These are phyloP conservation scores for Coregonus clupeaformis DNA, from an alignment of 2,113 vertebrate species.

Conservation along the genomic window DNA sequence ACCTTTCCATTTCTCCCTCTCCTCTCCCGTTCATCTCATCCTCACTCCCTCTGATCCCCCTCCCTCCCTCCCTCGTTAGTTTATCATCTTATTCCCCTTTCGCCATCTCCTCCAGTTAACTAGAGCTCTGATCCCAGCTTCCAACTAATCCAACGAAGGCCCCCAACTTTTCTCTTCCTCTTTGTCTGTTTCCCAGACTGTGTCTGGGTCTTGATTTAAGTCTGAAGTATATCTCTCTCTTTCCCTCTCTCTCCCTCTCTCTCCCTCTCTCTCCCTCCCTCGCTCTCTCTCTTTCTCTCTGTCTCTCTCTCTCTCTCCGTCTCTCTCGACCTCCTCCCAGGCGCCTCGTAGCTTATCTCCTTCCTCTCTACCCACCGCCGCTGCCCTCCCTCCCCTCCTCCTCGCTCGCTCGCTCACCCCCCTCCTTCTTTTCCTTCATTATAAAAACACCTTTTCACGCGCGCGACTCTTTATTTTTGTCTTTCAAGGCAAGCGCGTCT, in stretches of 20 bases:
- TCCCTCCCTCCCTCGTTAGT: conserved; percentile 1
- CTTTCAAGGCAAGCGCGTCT: background rate
- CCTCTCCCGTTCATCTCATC: conserved; percentile 23
- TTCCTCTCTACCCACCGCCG: background rate
- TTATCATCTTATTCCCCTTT: background rate
- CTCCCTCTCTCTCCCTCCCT: no score
- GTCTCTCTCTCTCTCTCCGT: background rate
- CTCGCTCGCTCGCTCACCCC: background rate
- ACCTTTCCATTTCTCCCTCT: conserved; percentile 14
- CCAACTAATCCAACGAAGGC: background rate
- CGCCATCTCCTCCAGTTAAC: conserved; percentile 36
- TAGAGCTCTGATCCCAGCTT: conserved; percentile 28
- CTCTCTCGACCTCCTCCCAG: background rate
- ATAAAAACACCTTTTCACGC: background rate
- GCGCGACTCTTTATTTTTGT: background rate
- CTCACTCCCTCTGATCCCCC: background rate
- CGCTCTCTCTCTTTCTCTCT: no score
- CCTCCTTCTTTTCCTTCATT: background rate
- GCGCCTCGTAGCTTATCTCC: no score
- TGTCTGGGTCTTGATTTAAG: conserved; percentile 1
- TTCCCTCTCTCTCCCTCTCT: background rate
- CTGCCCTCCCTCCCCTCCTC: background rate
- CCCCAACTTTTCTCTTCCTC: background rate
- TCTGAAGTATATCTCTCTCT: background rate
- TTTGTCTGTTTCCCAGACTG: background rate